Conservation (phyloP, 2,888 invertebrate genomes). For the Holacanthella duospinosa region DNA sequence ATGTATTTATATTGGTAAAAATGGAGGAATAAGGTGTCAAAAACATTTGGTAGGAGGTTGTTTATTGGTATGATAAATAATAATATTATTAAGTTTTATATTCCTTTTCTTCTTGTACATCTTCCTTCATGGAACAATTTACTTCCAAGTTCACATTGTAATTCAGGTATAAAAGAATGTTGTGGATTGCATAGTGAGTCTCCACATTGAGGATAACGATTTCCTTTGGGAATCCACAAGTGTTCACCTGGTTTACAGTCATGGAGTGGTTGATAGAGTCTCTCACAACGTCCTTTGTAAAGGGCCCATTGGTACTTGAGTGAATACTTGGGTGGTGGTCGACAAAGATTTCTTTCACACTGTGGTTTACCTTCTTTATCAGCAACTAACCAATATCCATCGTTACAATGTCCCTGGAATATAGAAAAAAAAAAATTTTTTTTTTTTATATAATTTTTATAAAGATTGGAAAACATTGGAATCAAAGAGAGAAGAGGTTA, state of each 20-base stretch:
- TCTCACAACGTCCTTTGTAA: constrained; percentile 31
- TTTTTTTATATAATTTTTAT: not conserved
- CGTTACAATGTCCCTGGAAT: constrained; percentile 35
- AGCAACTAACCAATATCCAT: constrained; percentile 35
- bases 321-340: constrained; percentile 35
- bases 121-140: constrained; percentile 30
- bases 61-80: too few species aligned
- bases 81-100: constrained; percentile 20
- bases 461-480: not conserved
- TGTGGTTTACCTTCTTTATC: constrained; percentile 34
- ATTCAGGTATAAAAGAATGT: constrained; percentile 33
- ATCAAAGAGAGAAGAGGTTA: not conserved
- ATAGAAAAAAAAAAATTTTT: not conserved
- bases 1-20: too few species aligned
- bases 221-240: constrained; percentile 26
- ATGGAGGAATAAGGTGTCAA: too few species aligned
- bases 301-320: constrained; percentile 36
- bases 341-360: constrained; percentile 36
- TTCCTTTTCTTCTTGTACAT: constrained; percentile 34
- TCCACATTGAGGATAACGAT: constrained; percentile 36
- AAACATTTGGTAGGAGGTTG: too few species aligned
- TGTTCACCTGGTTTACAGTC: constrained; percentile 36
- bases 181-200: constrained; percentile 30
- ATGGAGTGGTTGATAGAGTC: constrained; percentile 32
- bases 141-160: constrained; percentile 33